Evolutionary conservation across 1,140 invertebrate species (phyloP), one percentile per base, ranked within the genome.

Genomic region (Liolophura sinensis): DNA sequence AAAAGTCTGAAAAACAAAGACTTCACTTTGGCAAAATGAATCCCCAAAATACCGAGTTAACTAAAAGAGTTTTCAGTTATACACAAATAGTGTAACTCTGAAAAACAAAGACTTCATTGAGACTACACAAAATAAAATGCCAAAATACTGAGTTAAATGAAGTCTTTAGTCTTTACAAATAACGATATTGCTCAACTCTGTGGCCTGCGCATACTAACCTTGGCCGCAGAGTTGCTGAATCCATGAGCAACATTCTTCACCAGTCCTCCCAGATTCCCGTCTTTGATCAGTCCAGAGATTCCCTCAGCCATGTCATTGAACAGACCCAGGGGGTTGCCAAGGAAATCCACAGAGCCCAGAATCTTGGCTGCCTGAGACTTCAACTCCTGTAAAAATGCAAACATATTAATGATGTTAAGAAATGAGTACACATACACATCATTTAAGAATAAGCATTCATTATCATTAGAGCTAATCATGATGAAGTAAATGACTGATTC

Each of bases 241-340:
- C 97, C 97, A 85, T 99, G 96, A 0, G 97, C 94, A 12, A 99
- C 92, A 84, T 98, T 98, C 86, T 95, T 93, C 0, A 99, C 89
- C 14, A 99, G 86, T 40, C 93, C 93, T 49, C 91, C 91, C 15
- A 99, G 91, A 82, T 89, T 87, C 22, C 95, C 94, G 85, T 98
- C 96, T 62, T 92, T 91, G 57, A 99, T 89, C 16, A 99, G 86
- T 18, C 94, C 94, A 11, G 92, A 91, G 51, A 99, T 90, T 25
- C 97, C 96, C 86, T 98, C 96, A 40, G 93, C 92, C 20, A 99
- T 90, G 85, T 99, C 97, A 77, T 93, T 95, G 48, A 98, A 88
- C 72, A 99, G 92, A 15, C 97, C 97, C 47, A 97, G 81, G 15
- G 97, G 97, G 87, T 98, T 99, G 6, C 97, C 97, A 11, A 99